Conservation (phyloP, 2,113 vertebrate genomes). For the Cyphomyrus discorhynchus region DNA sequence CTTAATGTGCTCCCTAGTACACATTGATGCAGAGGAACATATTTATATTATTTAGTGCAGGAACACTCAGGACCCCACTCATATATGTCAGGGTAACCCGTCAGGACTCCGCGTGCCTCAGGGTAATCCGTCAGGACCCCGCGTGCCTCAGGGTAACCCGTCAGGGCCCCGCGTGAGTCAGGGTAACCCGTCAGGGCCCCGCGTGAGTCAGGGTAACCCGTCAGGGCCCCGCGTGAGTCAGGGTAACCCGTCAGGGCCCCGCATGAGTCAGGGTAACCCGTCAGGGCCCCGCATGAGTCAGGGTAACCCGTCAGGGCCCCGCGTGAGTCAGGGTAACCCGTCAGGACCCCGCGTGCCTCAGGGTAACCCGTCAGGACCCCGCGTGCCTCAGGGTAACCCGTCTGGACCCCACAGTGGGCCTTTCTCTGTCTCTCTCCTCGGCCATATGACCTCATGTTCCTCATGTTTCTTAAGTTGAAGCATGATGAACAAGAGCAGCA, state of each 20-base stretch:
- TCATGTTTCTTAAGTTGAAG: neutral
- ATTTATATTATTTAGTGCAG: neutral
- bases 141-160: neutral
- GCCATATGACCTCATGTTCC: neutral
- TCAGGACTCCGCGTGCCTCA: too few species aligned
- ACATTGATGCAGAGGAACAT: neutral
- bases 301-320: neutral
- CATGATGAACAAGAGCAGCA: neutral
- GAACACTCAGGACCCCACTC: too few species aligned
- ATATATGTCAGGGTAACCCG: neutral
- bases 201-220: fast-evolving
- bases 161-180: neutral
- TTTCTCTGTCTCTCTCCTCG: neutral
- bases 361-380: neutral
- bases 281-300: neutral
- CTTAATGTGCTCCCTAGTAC: neutral
- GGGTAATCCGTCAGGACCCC: neutral
- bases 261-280: neutral
- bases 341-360: neutral
- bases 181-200: neutral
- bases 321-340: neutral
- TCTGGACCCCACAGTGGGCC: neutral
- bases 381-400: neutral
- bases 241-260: neutral
- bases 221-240: neutral